Evolutionary conservation across 2,888 invertebrate genomes (phyloP).

Genomic region (Mycalesis mineus): DNA sequence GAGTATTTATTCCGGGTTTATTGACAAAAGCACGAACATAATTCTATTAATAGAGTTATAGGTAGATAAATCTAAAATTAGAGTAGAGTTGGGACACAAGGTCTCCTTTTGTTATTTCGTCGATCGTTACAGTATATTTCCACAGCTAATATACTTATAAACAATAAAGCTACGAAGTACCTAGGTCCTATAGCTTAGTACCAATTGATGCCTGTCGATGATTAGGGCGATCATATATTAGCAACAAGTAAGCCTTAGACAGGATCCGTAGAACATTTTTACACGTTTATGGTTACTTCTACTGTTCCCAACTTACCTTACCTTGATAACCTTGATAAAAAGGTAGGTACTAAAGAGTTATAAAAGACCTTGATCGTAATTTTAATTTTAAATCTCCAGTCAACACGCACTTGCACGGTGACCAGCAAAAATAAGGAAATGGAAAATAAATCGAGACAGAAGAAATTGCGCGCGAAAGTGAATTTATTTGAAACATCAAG

Average conservation of each 20-base stretch:
- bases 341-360: too few species aligned
- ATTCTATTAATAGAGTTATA: neutral
- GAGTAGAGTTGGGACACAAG: neutral
- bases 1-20: neutral
- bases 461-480: conserved; percentile 23
- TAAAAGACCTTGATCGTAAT: neutral
- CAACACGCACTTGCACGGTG: neutral
- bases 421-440: conserved; percentile 1
- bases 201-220: too few species aligned
- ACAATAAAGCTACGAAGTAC: too few species aligned
- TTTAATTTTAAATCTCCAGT: neutral
- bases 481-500: conserved; percentile 20
- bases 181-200: too few species aligned
- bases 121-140: neutral
- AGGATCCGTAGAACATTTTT: too few species aligned
- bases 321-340: too few species aligned
- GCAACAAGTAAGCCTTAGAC: too few species aligned
- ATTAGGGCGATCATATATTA: too few species aligned
- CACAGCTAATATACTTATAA: neutral
- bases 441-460: neutral
- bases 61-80: neutral
- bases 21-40: neutral
- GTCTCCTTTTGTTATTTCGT: neutral
- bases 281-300: too few species aligned
- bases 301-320: too few species aligned